Base-by-base conservation (phyloP, 2,888 invertebrate genomes). In the Athalia rosae region DNA sequence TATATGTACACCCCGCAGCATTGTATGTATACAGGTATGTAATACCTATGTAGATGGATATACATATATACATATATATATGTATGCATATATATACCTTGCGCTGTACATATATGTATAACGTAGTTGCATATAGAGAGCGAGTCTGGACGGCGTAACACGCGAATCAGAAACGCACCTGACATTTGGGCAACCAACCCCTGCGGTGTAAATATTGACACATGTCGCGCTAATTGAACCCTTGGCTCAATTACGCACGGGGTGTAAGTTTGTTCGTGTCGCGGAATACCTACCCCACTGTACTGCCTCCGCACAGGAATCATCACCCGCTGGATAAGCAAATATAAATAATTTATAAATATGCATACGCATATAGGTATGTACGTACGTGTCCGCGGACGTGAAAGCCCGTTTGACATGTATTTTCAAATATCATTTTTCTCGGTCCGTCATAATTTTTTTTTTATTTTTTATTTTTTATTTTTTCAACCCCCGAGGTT, bases 161-260 rank as follows among this genome's bases (percentile, higher is more conserved):
- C 48, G 48, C 13, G 66, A 66, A 66, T 66, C 66, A 66, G 66
- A 66, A 66, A 66, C 66, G 66, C 66, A 66, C 66, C 66, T 66
- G 66, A 66, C 66, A 66, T 66, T 66, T 66, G 15, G 66, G 48
- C 47, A 66, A 66, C 66, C 43, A 66, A 62, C 71, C 5, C 45
- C 8, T n/a, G 15, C 9, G 11, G 41, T 11, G 45, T 58, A 56
- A 58, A 58, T 56, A 58, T 71, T 58, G 56, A 58, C 58, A 4
- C 45, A 43, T 58, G 71, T 58, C 71, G 71, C 56, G 15, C 71
- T 71, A 71, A 58, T 71, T 71, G 45, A 56, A 71, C 71, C 58
- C 71, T 71, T 58, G 58, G 71, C 58, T 71, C 71, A 71, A 71
- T 71, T 71, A 71, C 71, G n/a, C 53, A 15, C n/a, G 15, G 69